Base-by-base conservation (phyloP, 2,888 invertebrate genomes). In the Anarsia innoxiella region DNA sequence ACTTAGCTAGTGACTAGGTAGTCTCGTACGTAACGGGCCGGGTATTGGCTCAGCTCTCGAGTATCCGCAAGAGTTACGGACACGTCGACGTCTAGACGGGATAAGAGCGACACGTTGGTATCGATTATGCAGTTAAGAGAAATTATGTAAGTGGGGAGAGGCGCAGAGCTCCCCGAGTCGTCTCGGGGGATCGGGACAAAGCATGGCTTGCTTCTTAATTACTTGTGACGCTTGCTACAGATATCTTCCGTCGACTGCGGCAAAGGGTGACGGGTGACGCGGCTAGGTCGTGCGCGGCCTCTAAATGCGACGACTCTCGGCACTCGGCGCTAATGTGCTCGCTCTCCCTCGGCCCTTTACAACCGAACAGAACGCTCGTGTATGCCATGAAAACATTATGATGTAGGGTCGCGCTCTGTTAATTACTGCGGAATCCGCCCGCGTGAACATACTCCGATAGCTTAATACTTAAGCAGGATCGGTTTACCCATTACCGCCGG, bases 91-190 rank as follows among this genome's bases (percentile, higher is more conserved):
- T 74, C 74, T 75, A 75, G 72, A 73, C 71, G 54, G 54, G 55
- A 63, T 62, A 55, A 65, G 56, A 66, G 60, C 59, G 64, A 71
- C 72, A 74, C 66, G 63, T 69, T 59, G 53, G 50, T 77, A 80
- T 80, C 73, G 80, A 79, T 79, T 79, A 78, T 78, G 66, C 75
- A 73, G 73, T 79, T 77, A 76, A 64, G 66, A 68, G 69, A 66
- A 72, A 78, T 78, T 71, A 76, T 74, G 66, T 74, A 72, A 78
- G 68, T 62, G 62, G 66, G 68, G 70, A 57, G 70, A 66, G 60
- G 60, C 62, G 62, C 46, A 48, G 64, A 65, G 60, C 62, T 53
- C 56, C 52, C 53, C 51, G 44, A 54, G 49, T 49, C 53, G 48
- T 62, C 61, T 48, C 51, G 44, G 49, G 63, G 65, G 64, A 64